Evolutionary conservation across 2,113 vertebrate species (phyloP).

Genomic region (Hemichromis elongatus): DNA sequence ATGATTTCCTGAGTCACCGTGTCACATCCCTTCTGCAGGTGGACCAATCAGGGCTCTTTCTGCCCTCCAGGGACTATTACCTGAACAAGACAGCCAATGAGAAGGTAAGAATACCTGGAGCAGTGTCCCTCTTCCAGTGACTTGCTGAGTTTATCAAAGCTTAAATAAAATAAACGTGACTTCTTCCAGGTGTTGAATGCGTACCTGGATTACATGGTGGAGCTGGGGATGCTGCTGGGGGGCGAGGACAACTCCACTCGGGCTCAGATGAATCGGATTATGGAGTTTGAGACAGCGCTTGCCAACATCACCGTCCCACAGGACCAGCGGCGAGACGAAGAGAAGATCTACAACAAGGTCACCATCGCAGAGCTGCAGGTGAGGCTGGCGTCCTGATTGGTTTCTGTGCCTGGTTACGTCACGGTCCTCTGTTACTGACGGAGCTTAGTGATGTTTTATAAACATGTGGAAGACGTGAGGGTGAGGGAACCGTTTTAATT

Average conservation of each 20-base stretch:
- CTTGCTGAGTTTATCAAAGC: neutral
- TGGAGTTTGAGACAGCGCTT: constrained; percentile 87
- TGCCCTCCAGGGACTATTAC: constrained; percentile 97
- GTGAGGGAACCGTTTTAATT: no score
- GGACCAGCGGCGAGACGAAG: constrained; percentile 90
- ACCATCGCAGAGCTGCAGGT: constrained; percentile 90
- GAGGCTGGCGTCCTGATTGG: neutral
- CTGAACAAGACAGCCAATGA: constrained; percentile 94
- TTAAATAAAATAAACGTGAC: neutral
- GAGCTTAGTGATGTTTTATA: neutral
- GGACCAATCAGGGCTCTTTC: constrained; percentile 93
- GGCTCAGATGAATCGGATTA: constrained; percentile 87
- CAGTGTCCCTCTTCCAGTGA: neutral
- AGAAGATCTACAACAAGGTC: constrained; percentile 97
- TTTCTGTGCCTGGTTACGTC: neutral
- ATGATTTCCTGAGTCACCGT: neutral
- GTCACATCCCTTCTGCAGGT: constrained; percentile 71
- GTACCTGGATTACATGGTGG: constrained; percentile 96
- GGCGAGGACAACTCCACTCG: constrained; percentile 72
- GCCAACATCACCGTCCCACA: constrained; percentile 94
- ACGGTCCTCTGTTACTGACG: neutral
- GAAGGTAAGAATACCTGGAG: constrained; percentile 78
- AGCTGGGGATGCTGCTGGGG: constrained; percentile 86
- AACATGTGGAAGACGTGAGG: neutral
- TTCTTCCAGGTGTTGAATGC: constrained; percentile 79